Percentiles rank a stretch among this genome's conserved stretches.
Conservation (phyloP, 2,797 vertebrate species). For the Loriculus beryllinus region DNA sequence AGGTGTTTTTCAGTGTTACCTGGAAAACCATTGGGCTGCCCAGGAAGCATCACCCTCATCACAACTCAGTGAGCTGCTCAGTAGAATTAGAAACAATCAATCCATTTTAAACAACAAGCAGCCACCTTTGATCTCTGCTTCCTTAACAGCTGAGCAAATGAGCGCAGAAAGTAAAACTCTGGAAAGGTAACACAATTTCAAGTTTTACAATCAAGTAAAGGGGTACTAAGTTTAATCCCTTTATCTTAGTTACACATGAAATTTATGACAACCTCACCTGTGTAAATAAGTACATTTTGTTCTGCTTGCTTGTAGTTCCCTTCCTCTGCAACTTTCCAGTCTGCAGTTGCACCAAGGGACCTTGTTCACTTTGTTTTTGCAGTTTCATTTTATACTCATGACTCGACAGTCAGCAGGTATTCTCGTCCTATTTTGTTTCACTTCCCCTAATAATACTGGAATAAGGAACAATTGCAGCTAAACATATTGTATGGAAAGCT, state of each 20-base stretch:
- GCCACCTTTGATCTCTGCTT: neutral
- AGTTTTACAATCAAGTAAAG: neutral
- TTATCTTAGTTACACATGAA: slow-evolving; percentile 8
- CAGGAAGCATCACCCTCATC: neutral
- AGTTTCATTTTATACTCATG: neutral
- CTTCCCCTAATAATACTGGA: neutral
- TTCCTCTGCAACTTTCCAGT: neutral
- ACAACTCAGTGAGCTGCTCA: neutral
- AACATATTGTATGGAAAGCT: neutral
- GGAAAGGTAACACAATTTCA: neutral
- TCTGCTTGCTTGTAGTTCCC: neutral
- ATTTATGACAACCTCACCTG: slow-evolving; percentile 6
- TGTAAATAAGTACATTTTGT: neutral
- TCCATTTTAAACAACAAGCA: neutral
- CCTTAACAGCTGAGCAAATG: neutral
- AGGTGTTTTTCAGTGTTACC: neutral
- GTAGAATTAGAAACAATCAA: neutral
- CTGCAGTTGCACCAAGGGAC: neutral
- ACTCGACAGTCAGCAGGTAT: neutral
- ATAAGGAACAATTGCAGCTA: neutral
- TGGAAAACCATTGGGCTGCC: neutral
- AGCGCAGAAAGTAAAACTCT: neutral
- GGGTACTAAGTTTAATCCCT: neutral
- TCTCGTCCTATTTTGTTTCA: neutral
- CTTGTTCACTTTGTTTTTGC: neutral